These are phyloP conservation scores for Lucifuga dentata DNA, from an alignment of 2,113 vertebrate species.

Conservation along the genomic window DNA sequence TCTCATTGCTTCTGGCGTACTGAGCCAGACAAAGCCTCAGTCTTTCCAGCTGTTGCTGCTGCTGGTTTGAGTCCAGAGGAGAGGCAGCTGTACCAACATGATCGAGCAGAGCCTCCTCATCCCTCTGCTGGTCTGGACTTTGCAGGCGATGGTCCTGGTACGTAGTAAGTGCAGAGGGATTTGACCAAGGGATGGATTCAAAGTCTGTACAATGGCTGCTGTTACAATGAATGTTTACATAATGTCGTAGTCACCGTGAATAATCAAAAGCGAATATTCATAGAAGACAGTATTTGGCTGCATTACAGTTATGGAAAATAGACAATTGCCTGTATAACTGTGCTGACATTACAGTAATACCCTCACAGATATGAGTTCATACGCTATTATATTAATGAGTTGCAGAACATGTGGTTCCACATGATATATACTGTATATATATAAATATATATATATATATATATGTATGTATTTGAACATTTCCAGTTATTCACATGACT, in stretches of 20 bases:
- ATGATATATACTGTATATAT: too few relatives aligned
- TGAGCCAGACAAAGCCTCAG: slow-evolving; percentile 68
- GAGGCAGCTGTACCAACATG: slow-evolving; percentile 82
- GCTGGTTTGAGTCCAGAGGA: slow-evolving; percentile 63
- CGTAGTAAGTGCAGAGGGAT: slow-evolving; percentile 21
- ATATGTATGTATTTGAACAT: too few relatives aligned
- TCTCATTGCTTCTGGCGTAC: slow-evolving; percentile 64
- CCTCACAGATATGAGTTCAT: slow-evolving; percentile 21
- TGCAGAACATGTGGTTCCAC: slow-evolving; percentile 7
- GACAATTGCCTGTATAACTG: neutral
- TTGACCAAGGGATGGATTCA: slow-evolving; percentile 8
- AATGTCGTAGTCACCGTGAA: slow-evolving; percentile 14
- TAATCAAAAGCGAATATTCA: slow-evolving; percentile 33
- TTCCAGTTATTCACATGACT: too few relatives aligned
- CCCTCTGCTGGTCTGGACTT: slow-evolving; percentile 41
- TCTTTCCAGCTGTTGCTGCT: slow-evolving; percentile 80
- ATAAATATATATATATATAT: too few relatives aligned
- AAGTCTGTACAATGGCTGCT: slow-evolving; percentile 23
- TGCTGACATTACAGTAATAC: slow-evolving; percentile 35
- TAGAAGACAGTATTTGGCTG: slow-evolving; percentile 18
- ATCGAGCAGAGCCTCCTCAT: slow-evolving; percentile 43
- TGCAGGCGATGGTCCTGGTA: slow-evolving; percentile 28
- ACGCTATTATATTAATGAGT: slow-evolving; percentile 16
- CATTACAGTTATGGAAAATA: slow-evolving; percentile 29
- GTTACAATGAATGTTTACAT: slow-evolving; percentile 3